A percentile compares a stretch with the other conserved stretches of the same genome.
Evolutionary conservation across 2,113 vertebrate species (phyloP).

Genomic region (Atherinomorus stipes): DNA sequence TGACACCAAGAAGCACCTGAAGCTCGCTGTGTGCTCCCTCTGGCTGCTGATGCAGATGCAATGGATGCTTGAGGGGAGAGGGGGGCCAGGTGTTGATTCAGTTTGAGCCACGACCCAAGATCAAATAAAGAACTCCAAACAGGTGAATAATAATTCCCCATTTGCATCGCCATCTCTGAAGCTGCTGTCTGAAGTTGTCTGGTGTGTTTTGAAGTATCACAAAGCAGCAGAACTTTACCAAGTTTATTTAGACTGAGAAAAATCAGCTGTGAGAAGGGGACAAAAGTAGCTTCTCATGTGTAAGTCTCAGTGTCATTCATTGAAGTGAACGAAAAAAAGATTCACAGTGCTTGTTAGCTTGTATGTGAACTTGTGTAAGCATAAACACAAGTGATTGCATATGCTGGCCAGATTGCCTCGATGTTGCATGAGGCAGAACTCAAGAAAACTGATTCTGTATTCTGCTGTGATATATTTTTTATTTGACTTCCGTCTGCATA

Average conservation of each 20-base stretch:
- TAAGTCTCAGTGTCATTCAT: no score
- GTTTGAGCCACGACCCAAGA: constrained; percentile 1
- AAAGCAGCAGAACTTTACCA: not conserved
- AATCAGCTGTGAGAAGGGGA: no score
- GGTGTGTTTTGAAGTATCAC: constrained; percentile 1
- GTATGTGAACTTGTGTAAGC: no score
- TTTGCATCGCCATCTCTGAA: constrained; percentile 54
- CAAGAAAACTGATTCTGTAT: no score
- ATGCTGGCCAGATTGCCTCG: no score
- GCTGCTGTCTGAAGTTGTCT: constrained; percentile 28
- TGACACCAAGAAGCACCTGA: constrained; percentile 12
- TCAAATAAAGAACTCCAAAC: constrained; percentile 13
- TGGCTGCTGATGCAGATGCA: constrained; percentile 31
- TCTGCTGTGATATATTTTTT: no score
- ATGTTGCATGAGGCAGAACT: no score
- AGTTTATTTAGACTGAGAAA: not conserved
- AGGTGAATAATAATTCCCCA: constrained; percentile 54
- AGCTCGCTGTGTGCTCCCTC: not conserved
- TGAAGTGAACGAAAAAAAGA: no score
- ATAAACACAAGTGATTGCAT: no score
- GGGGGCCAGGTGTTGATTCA: constrained; percentile 20
- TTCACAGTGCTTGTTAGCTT: no score
- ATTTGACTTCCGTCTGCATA: no score
- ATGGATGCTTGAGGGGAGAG: not conserved
- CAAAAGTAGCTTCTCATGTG: no score